Base-by-base conservation (phyloP, 2,113 vertebrate genomes). In the Psittacus erithacus region DNA sequence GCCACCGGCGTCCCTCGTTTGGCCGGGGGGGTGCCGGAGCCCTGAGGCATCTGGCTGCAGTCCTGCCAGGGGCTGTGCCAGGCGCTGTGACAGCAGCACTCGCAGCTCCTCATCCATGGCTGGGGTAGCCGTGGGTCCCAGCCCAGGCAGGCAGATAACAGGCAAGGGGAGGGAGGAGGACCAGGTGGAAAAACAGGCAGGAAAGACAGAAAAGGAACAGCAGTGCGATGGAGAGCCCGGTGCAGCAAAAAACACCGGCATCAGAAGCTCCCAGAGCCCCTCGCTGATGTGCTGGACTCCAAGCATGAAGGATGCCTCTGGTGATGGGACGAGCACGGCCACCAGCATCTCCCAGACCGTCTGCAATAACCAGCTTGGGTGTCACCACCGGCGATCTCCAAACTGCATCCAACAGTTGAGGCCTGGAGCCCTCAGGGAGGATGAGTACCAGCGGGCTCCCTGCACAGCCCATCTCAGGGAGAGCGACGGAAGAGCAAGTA, bases 91-190 rank as follows among this genome's bases (percentile, higher is more conserved):
- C 2, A 8, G 39, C 2, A 13, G 31, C 11, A 1, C 31, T 3
- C 33, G 65, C 10, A 13, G 67, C 79, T 82, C 46, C 63, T 59
- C 4, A 3, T 50, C 43, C 20, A 2, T 1, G 6, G 14, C 70
- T 24, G 64, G 55, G 43, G 49, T 3, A 4, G 65, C 80, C 35
- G 57, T 3, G 4, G 59, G 47, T 62, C 53, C 90, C 82, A 28
- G 29, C 47, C 29, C 4, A 3, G 46, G 60, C 1, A 13, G 50
- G 52, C 0, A 1, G 76, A 46, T 31, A 68, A n/a, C 0, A 14
- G 95, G 90, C 52, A 50, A 1, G 35, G 93, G 96, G 96, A 79
- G 92, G 95, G 92, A 93, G 87, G 81, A 89, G 50, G 38, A 69
- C 5, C 63, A 6, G 29, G 71, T 4, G 9, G 35, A 27, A 57